Conservation (phyloP, 2,113 vertebrate genomes). For the Pachypanchax playfairii region DNA sequence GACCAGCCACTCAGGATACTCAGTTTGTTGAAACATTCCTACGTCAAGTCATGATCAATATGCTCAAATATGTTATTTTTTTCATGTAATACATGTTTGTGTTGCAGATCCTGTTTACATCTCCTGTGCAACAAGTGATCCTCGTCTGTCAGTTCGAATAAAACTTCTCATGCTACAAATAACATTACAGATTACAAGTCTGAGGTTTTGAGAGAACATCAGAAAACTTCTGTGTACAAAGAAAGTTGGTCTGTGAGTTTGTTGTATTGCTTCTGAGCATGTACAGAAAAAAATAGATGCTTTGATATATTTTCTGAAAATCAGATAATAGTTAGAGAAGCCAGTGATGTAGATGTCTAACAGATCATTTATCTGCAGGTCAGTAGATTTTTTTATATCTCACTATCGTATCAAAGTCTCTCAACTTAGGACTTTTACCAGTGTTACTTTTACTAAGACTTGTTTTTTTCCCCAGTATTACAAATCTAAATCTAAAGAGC, state of each 20-base stretch:
- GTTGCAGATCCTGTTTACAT: slow-evolving; percentile 22
- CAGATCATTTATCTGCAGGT: slow-evolving; percentile 61
- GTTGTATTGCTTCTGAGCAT: background rate
- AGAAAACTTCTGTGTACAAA: slow-evolving; percentile 20
- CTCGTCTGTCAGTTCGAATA: no score
- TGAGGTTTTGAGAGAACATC: slow-evolving; percentile 13
- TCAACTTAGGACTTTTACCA: background rate
- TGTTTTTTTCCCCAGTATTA: no score
- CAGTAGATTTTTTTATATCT: slow-evolving; percentile 25
- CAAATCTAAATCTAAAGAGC: no score
- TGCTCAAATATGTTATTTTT: background rate
- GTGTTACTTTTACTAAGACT: slow-evolving; percentile 8
- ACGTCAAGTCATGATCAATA: no score
- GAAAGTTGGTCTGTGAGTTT: background rate
- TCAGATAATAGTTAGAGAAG: slow-evolving; percentile 27
- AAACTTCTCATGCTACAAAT: slow-evolving; percentile 7
- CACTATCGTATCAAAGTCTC: background rate
- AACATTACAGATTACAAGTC: slow-evolving; percentile 40
- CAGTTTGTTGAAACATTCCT: no score
- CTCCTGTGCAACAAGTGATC: slow-evolving; percentile 4
- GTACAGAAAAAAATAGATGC: slow-evolving; percentile 17
- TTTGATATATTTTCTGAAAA: slow-evolving; percentile 19
- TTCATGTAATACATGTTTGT: slow-evolving; percentile 12
- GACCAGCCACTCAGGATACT: no score
- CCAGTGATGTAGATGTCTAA: slow-evolving; percentile 33